Evolutionary conservation across 2,797 vertebrate genomes (phyloP), one percentile per base, ranked within the genome.

Genomic region (Neosilurus mollespiculum): DNA sequence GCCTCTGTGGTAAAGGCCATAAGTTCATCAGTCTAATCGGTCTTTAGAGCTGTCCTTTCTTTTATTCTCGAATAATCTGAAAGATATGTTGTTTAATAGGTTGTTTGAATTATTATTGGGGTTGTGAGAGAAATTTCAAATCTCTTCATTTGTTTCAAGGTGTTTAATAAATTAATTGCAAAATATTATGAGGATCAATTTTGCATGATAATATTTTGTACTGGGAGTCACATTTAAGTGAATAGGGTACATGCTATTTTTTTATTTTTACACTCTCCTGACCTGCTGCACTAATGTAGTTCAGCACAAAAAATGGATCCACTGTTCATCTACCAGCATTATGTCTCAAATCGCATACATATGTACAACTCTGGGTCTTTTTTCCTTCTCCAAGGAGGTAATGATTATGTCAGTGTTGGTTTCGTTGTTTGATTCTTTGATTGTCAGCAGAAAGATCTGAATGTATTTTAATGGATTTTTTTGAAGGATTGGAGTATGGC

Each of bases 1-100:
- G 95, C 97, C 5, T 98, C 97, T 0, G 96, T 98, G 96, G 98
- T 98, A 96, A 95, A 53, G 22, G 51, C 9, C 6, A 78, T 11
- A 22, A 9, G 34, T 76, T 11, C 1, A 34, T 76, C 24, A 4
- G 22, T 76, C 24, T 22, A 71, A 1, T 51, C 43, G 15, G 69
- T 24, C 12, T 72, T 9, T 2, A 26, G 49, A 53, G 11, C 22
- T 51, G 30, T 69, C 18, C 7, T 53, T 53, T 53, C n/a, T 24
- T 22, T 24, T 70, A 22, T 70, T 70, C 43, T 16, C 43, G 3
- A 43, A 43, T 5, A 4, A 43, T 43, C 43, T 5, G 43, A 43
- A 43, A 43, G 43, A 43, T 43, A 43, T 43, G 43, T 43, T 43
- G 43, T 43, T 43, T 43, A 43, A 43, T 43, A 20, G 34, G 67